Conservation (phyloP, 2,888 invertebrate genomes). For the Stenolophus ochropezus region DNA sequence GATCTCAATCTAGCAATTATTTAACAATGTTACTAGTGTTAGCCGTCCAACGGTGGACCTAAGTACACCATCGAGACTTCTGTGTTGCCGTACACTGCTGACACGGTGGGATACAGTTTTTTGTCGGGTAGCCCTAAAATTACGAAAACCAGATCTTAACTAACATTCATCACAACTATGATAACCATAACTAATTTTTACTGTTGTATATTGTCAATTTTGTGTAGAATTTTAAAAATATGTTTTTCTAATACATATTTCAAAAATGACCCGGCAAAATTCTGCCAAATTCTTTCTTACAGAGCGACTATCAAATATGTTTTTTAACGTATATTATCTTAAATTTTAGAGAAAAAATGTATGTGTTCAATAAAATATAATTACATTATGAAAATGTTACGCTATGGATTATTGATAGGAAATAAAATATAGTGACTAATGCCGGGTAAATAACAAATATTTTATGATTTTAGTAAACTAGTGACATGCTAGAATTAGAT, state of each 20-base stretch:
- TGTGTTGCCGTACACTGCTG: slow-evolving; percentile 99
- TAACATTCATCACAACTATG: background rate
- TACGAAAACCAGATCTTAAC: slow-evolving; percentile 61
- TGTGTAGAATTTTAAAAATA: too few species aligned
- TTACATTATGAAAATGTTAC: too few species aligned
- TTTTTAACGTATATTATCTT: too few species aligned
- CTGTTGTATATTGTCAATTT: background rate
- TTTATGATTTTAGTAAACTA: background rate
- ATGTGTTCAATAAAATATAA: too few species aligned
- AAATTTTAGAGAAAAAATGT: too few species aligned
- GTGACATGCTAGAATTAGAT: background rate
- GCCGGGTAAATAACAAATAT: too few species aligned
- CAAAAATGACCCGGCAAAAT: too few species aligned
- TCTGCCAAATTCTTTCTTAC: too few species aligned
- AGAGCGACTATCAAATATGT: too few species aligned
- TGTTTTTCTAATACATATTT: too few species aligned
- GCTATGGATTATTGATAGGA: too few species aligned
- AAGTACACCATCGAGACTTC: slow-evolving; percentile 99
- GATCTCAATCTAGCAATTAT: slow-evolving; percentile 36
- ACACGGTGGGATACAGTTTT: slow-evolving; percentile 95
- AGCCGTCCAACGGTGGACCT: slow-evolving; percentile 97
- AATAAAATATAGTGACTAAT: too few species aligned
- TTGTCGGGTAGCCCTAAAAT: slow-evolving; percentile 91
- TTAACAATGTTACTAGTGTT: slow-evolving; percentile 71
- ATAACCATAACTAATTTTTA: background rate